These are phyloP conservation scores for Halictus rubicundus DNA, from an alignment of 1,140 invertebrate species.

Conservation along the genomic window DNA sequence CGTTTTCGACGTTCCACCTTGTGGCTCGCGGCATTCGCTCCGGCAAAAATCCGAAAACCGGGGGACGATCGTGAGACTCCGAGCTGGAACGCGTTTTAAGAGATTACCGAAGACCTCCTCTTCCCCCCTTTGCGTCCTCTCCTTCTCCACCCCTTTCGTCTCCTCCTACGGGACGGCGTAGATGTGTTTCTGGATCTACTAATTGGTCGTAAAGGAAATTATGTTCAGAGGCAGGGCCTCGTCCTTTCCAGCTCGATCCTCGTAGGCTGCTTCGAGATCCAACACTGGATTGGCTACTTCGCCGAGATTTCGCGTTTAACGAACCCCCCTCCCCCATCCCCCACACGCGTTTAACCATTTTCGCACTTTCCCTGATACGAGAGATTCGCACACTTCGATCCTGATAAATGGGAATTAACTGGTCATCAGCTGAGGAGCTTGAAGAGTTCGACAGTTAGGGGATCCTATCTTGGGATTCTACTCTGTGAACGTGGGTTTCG, in stretches of 20 bases:
- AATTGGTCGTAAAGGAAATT: constrained; percentile 69
- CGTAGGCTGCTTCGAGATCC: background rate
- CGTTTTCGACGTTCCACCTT: constrained; percentile 42
- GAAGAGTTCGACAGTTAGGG: no score
- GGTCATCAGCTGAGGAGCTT: no score
- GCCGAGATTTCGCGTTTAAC: constrained; percentile 29
- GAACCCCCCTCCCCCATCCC: no score
- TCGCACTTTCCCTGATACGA: background rate
- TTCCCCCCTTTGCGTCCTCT: background rate
- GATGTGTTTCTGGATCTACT: constrained; percentile 67
- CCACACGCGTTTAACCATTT: background rate
- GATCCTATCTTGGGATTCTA: no score
- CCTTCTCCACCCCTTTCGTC: background rate
- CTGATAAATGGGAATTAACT: no score
- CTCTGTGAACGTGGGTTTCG: no score
- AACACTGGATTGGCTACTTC: constrained; percentile 44
- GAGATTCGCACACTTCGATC: no score
- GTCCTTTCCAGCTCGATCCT: constrained; percentile 29
- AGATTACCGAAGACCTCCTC: constrained; percentile 42
- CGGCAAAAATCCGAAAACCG: constrained; percentile 35
- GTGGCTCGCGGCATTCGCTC: constrained; percentile 28
- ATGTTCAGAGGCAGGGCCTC: constrained; percentile 50
- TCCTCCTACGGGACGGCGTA: constrained; percentile 27
- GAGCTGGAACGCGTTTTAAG: constrained; percentile 54
- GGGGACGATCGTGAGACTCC: constrained; percentile 32